Base-by-base conservation (phyloP, 2,888 invertebrate genomes). In the Stenodema calcarata region DNA sequence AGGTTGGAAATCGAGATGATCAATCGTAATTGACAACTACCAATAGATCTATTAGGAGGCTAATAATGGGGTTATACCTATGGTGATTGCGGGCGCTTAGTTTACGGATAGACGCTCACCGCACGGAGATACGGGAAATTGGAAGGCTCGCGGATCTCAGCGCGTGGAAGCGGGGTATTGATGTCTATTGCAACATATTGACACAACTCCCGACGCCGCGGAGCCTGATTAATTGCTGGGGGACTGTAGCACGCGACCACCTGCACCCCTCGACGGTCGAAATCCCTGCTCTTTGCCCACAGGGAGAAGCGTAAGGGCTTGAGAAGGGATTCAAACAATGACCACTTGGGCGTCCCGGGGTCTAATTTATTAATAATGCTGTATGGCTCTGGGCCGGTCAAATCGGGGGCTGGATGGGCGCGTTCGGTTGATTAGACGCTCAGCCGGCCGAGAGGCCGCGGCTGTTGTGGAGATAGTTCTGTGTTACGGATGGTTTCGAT, bases 301-400 rank as follows among this genome's bases (percentile, higher is more conserved):
- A 1, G n/a, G 18, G 30, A 14, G 18, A 35, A 7, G 35, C 35
- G 18, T 6, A 62, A 6, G 62, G 62, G 23, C 4, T 62, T 62
- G 18, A 62, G 62, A 6, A 62, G 62, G 62, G 62, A 44, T 78
- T 41, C 78, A 78, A 41, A 73, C 78, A 78, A 78, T 78, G 78
- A 47, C 78, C 78, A 78, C 44, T 78, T 44, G 42, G 78, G 23
- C 62, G 6, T 23, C 62, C 78, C 44, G 11, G 41, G 27, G 14
- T 18, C 27, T 78, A 78, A 78, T 78, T 78, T 78, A 78, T 78
- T 78, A 78, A 78, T 78, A 78, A 78, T 78, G 78, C n/a, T 80
- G 16, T 16, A 44, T 18, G 44, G 47, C 50, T 50, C 18, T 3
- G 54, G 80, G 76, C 76, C 6, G 1, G 73, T 16, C 30, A 7